These are phyloP conservation scores for Psilopsiagon aurifrons DNA, from an alignment of 2,113 vertebrate species.

Conservation along the genomic window DNA sequence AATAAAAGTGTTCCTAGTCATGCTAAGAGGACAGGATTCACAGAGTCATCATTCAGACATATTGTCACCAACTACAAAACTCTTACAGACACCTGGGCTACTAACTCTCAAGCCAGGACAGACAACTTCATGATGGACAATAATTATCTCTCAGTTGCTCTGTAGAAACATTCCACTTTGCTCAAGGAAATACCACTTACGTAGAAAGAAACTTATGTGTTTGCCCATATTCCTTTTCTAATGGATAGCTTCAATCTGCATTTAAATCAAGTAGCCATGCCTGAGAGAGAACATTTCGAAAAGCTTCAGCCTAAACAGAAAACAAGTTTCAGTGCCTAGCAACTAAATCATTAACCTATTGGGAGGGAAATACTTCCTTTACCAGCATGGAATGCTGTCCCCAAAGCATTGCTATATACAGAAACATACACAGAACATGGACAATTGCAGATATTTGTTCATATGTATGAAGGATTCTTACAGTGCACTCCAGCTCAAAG, in stretches of 20 bases:
- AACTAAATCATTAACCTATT: conserved; percentile 60
- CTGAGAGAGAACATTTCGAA: not conserved
- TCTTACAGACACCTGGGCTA: not conserved
- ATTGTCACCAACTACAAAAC: rapidly evolving
- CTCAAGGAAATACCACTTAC: not conserved
- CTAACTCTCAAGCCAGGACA: not conserved
- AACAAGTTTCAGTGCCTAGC: conserved; percentile 18
- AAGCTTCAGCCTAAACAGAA: not conserved
- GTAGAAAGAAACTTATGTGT: not conserved
- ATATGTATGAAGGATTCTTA: not conserved
- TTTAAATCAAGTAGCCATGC: not conserved
- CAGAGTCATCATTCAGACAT: not conserved
- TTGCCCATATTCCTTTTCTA: not conserved
- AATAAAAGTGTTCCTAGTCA: not conserved
- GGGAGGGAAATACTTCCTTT: conserved; percentile 15
- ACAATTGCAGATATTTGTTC: not conserved
- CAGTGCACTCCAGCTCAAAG: not conserved
- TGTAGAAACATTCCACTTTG: not conserved
- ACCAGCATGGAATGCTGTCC: not conserved
- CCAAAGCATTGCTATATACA: not conserved
- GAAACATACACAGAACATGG: not conserved
- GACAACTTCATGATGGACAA: not conserved
- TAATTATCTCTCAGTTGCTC: not conserved
- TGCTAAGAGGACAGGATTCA: not conserved
- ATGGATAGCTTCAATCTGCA: not conserved